Evolutionary conservation across 2,113 vertebrate genomes (phyloP), one percentile per base, ranked within the genome.

Genomic region (Strigops habroptila): DNA sequence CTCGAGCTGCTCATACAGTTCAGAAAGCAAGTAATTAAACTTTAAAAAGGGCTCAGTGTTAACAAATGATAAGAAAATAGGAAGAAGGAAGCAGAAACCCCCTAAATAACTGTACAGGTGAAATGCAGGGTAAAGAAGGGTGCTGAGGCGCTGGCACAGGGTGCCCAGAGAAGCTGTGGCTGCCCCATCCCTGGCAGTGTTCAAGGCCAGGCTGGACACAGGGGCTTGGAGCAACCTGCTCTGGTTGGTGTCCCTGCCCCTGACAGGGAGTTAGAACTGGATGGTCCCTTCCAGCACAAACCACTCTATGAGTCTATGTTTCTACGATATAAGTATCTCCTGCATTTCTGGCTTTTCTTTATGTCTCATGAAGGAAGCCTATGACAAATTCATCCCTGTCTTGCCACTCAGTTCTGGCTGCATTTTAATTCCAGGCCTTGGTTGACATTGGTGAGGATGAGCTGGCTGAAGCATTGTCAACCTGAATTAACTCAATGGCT

Each of bases 1-100:
- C 82, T 78, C 2, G 1, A 44, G 60, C 31, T 84, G 35, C 37
- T 52, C 35, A 43, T 25, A 10, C 12, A 11, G 46, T 37, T 68
- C 83, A 92, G 79, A 90, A 80, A 75, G 48, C 41, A 67, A 37
- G 53, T 51, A 74, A 77, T 65, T 86, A 85, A 94, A 85, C 46
- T 86, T 81, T 77, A 8, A 57, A 88, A 78, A 64, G 39, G 51
- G 57, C 35, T 84, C 18, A 9, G 1, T 18, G 69, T 64, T 86
- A 77, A 84, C 9, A 70, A 87, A 76, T 33, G 5, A 46, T 55
- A 44, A 43, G 37, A 68, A 93, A 82, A 78, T 18, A 8, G 19
- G 68, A 67, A 74, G 31, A 27, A 77, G 67, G 79, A 57, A 64
- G 70, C 7, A 84, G 67, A 76, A 93, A 0, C 16, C 41, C 48